phyloP scores from a whole-genome alignment of 2,113 vertebrate genomes.

The Prinia subflava region DNA sequence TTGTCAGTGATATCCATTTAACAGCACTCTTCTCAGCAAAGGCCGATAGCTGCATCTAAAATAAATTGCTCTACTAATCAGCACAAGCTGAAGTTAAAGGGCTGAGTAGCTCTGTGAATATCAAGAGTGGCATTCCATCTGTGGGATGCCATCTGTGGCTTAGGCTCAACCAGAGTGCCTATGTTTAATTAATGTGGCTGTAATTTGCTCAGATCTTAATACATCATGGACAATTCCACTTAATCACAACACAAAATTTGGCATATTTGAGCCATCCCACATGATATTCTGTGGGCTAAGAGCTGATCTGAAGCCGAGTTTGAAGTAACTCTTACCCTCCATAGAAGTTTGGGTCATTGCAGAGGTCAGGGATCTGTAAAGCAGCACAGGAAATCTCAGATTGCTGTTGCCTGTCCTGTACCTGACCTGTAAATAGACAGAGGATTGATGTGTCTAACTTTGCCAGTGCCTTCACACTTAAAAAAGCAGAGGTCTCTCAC shows the following conservation, averaged over 20 bases:
- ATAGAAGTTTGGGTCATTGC: background rate
- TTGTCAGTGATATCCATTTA: slow-evolving; percentile 23
- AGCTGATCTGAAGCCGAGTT: background rate
- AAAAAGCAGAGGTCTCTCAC: background rate
- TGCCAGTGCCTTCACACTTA: background rate
- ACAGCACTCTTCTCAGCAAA: slow-evolving; percentile 35
- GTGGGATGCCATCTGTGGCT: slow-evolving; percentile 64
- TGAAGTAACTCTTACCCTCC: background rate
- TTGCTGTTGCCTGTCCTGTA: background rate
- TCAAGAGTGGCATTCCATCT: slow-evolving; percentile 66
- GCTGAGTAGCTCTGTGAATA: slow-evolving; percentile 58
- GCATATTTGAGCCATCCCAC: slow-evolving; percentile 1
- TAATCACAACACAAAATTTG: slow-evolving; percentile 27
- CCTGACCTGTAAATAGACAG: slow-evolving; percentile 43
- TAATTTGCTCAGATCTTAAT: slow-evolving; percentile 61
- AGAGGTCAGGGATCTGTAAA: slow-evolving; percentile 2
- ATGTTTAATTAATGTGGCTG: slow-evolving; percentile 68
- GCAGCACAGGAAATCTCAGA: slow-evolving; percentile 2
- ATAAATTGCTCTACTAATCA: slow-evolving; percentile 63
- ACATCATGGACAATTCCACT: slow-evolving; percentile 56
- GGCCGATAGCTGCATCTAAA: slow-evolving; percentile 48
- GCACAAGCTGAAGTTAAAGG: slow-evolving; percentile 60
- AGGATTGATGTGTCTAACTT: background rate
- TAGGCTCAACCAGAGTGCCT: slow-evolving; percentile 43
- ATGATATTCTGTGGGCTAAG: background rate